Base-by-base conservation (phyloP, 2,888 invertebrate genomes). In the Phyllotreta striolata region DNA sequence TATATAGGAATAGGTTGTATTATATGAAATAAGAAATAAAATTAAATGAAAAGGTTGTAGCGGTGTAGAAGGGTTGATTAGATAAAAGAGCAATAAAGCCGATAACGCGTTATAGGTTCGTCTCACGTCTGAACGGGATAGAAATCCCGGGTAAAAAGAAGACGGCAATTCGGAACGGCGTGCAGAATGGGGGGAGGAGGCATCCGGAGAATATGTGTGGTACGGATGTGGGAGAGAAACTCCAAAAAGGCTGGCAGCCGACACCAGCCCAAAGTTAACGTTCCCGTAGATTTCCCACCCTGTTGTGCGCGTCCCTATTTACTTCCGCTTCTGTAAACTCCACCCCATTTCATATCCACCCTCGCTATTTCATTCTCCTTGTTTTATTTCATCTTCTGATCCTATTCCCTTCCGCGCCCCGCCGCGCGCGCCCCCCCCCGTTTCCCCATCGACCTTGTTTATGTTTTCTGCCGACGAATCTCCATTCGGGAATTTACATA, bases 261-360 rank as follows among this genome's bases (percentile, higher is more conserved):
- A 71, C 73, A 74, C 74, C 77, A 74, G 76, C 70, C 64, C 67
- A 70, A 73, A 74, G 73, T 74, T 76, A 74, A 74, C 75, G 74
- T 77, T 76, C 76, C 78, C 76, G 75, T 77, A 74, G 78, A 77
- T 78, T 75, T 75, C 74, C 76, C 75, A 74, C 76, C 77, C 78
- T 77, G 75, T 75, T 74, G 73, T 76, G 76, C 79, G 79, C 79
- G 78, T 78, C 81, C 81, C 81, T 79, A 84, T 85, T 85, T 85
- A 83, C 84, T 85, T 85, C 84, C 85, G 84, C 84, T 85, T 83
- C 84, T 80, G 81, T 84, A 84, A 84, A 85, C 78, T 78, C 78
- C 78, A 78, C 78, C 78, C 78, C 74, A 77, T 78, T 78, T 78
- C 77, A 80, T 81, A 81, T 81, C 80, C 80, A 79, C 80, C 79